These are phyloP conservation scores for Parazoanthus darwini DNA, from an alignment of 92 coral and sea anemone species.

Conservation along the genomic window DNA sequence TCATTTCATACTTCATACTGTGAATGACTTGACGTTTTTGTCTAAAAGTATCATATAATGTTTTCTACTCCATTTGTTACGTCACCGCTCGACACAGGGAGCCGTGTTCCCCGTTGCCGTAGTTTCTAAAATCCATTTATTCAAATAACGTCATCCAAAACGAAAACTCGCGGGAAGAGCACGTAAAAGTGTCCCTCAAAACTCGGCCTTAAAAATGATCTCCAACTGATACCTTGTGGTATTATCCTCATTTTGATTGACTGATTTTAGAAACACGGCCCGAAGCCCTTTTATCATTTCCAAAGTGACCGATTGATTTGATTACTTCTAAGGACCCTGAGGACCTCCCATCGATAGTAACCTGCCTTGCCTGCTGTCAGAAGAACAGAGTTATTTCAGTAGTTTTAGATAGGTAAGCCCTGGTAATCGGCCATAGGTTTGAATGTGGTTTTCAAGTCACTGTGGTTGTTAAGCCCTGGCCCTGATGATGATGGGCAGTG, in stretches of 20 bases:
- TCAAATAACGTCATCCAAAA: too few relatives aligned
- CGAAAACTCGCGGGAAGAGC: not conserved
- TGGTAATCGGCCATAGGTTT: too few relatives aligned
- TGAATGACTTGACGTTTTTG: not conserved
- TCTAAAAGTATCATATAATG: not conserved
- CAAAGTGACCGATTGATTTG: not conserved
- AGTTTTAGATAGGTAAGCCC: slow-evolving; percentile 65
- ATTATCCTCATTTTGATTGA: not conserved
- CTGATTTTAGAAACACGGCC: too few relatives aligned
- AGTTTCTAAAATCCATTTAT: not conserved
- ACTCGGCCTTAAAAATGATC: not conserved
- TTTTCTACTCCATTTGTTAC: not conserved
- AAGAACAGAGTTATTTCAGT: slow-evolving; percentile 71
- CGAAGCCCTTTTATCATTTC: not conserved
- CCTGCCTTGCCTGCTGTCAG: slow-evolving; percentile 79
- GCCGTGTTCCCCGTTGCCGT: not conserved
- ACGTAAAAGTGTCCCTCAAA: not conserved
- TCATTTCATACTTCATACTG: too few relatives aligned
- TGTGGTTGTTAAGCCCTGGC: not conserved
- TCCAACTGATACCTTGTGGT: not conserved
- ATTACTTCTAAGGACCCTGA: not conserved
- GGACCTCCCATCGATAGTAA: slow-evolving; percentile 48
- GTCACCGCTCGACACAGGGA: not conserved
- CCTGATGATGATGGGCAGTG: too few relatives aligned
- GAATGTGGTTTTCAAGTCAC: not conserved